phyloP scores from a whole-genome alignment of 1,140 invertebrate species.

The Mya arenaria region DNA sequence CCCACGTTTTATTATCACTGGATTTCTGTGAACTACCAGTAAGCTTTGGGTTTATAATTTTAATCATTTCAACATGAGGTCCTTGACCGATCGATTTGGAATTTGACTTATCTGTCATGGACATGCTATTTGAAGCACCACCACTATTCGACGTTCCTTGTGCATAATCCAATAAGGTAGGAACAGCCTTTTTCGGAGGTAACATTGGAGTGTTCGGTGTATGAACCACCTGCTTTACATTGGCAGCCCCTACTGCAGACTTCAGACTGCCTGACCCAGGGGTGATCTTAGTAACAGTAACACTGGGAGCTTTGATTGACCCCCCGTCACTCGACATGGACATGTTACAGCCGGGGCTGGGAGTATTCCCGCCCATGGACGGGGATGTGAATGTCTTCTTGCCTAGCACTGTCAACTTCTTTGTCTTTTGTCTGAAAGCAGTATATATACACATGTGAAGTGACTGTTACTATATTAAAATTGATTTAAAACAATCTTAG shows the following conservation, averaged over 20 bases:
- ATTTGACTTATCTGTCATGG: not conserved
- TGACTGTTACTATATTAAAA: no score
- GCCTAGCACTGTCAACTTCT: conserved; percentile 57
- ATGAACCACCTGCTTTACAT: not conserved
- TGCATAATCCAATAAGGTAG: conserved; percentile 20
- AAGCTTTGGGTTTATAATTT: not conserved
- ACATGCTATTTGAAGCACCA: not conserved
- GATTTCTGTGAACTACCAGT: not conserved
- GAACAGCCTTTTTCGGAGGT: not conserved
- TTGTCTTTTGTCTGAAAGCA: conserved; percentile 65
- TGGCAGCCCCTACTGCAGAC: not conserved
- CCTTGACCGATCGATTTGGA: not conserved
- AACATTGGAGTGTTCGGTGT: conserved; percentile 12
- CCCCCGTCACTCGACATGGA: not conserved
- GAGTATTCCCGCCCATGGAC: not conserved
- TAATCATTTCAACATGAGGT: not conserved
- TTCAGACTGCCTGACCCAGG: conserved; percentile 8
- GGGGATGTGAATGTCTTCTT: conserved; percentile 21
- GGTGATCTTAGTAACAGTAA: conserved; percentile 30
- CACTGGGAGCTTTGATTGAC: conserved; percentile 9
- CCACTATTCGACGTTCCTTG: not conserved
- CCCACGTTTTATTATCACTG: conserved; percentile 15
- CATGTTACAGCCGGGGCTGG: not conserved
- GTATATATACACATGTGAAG: no score
- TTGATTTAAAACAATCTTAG: no score